phyloP scores from a whole-genome alignment of 2,888 invertebrate genomes.

The Oxyteleia sp. region DNA sequence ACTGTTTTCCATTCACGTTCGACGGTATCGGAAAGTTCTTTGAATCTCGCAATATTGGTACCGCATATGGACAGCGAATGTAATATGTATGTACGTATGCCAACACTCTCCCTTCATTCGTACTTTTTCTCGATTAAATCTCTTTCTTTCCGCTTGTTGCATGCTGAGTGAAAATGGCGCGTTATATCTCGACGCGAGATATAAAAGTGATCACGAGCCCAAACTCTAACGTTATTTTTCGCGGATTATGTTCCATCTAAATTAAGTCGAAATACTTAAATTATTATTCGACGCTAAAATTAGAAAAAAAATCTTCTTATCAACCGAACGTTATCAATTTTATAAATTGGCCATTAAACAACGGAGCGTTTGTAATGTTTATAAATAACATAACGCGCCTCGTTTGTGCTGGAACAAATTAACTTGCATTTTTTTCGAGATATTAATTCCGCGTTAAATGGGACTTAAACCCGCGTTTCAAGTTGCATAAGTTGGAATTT shows the following conservation, averaged over 20 bases:
- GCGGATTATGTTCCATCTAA: neutral
- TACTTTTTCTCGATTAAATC: conserved; percentile 49
- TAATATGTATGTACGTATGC: conserved; percentile 47
- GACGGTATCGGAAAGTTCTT: conserved; percentile 53
- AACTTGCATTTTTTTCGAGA: neutral
- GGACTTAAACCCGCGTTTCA: neutral
- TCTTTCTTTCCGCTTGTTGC: conserved; percentile 64
- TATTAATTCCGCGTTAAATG: neutral
- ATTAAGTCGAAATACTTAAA: conserved; percentile 4
- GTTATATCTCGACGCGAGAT: conserved; percentile 17
- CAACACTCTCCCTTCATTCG: conserved; percentile 38
- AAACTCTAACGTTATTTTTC: conserved; percentile 25
- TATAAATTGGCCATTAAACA: conserved; percentile 3
- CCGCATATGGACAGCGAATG: conserved; percentile 54
- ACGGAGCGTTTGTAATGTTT: neutral
- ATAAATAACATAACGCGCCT: neutral
- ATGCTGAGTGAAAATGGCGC: conserved; percentile 60
- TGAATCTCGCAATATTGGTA: conserved; percentile 57
- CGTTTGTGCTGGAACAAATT: neutral
- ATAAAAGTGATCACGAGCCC: conserved; percentile 24
- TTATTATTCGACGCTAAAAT: conserved; percentile 22
- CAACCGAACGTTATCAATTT: neutral
- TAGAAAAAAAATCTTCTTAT: conserved; percentile 15
- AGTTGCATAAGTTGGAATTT: conserved; percentile 1
- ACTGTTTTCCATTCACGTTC: conserved; percentile 49